phyloP scores from a whole-genome alignment of 2,797 vertebrate species.

The Enteromius treurensis region DNA sequence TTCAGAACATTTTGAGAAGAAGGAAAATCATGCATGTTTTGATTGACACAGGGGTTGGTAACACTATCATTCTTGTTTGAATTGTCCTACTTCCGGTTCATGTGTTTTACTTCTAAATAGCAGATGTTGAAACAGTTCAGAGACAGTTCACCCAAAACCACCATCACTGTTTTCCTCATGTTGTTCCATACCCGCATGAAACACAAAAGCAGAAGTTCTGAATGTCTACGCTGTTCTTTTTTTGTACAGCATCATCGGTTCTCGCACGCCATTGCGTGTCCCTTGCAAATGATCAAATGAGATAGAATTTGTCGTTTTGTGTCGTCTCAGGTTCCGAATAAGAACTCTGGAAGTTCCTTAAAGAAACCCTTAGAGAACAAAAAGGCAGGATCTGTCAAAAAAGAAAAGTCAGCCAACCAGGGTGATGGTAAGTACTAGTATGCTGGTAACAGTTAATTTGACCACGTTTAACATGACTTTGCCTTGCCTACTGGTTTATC shows the following conservation, averaged over 20 bases:
- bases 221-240: neutral
- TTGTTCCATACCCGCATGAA: neutral
- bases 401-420: constrained; percentile 81
- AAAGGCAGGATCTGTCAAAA: constrained; percentile 89
- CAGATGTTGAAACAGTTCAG: neutral
- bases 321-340: constrained; percentile 79
- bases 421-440: constrained; percentile 78
- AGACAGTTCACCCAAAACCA: neutral
- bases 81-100: neutral
- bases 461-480: neutral
- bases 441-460: neutral
- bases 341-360: constrained; percentile 82
- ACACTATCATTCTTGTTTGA: neutral
- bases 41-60: neutral
- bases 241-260: neutral
- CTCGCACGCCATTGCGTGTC: neutral
- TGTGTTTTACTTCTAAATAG: neutral
- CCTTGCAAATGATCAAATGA: too few species aligned
- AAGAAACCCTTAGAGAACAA: constrained; percentile 86
- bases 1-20: neutral
- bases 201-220: constrained; percentile 19
- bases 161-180: neutral
- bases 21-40: neutral
- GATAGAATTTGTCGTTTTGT: neutral
- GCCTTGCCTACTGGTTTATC: neutral